Base-by-base conservation (phyloP, 2,888 invertebrate species). In the Pristionchus entomophagus region DNA sequence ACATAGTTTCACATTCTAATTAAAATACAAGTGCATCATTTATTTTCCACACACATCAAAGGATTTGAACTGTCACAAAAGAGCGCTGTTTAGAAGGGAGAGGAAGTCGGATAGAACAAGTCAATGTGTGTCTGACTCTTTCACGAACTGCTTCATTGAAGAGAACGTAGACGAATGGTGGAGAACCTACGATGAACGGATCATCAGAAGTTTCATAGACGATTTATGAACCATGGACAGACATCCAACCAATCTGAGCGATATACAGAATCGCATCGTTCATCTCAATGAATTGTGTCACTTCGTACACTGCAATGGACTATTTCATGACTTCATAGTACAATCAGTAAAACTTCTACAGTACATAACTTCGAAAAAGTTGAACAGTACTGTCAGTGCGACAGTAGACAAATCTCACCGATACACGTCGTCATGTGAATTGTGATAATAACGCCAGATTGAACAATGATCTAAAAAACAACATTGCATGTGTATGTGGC, bases 371-470 rank as follows among this genome's bases (percentile, higher is more conserved):
- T n/a, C n/a, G n/a, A n/a, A n/a, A n/a, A n/a, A n/a, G n/a, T n/a
- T n/a, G 6, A 45, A 14, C 45, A 45, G 6, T 45, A 45, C 14
- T 45, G 6, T 45, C 14, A 10, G 14, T 45, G 6, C 45, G 14
- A 6, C 45, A 45, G 14, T 45, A 45, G 45, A 10, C 45, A 14
- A n/a, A n/a, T n/a, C 62, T 65, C 17, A 65, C 62, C 32, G 19
- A 65, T 29, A 5, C 62, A 65, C 26, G 62, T 65, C 62, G 62
- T 65, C 62, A 65, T 65, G 62, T 65, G 62, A 35, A 65, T 65
- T 22, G 62, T 65, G 29, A 65, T 65, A 14, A 65, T 65, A 0
- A 65, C 35, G 12, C 62, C 62, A 4, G 62, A 65, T 17, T 65
- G 62, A 10, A 65, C 62, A 3, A 65, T 65, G 2, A 65, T 29